A percentile compares a stretch with the other conserved stretches of the same genome.
phyloP scores from a whole-genome alignment of 2,113 vertebrate species.

The Archilochus colubris region DNA sequence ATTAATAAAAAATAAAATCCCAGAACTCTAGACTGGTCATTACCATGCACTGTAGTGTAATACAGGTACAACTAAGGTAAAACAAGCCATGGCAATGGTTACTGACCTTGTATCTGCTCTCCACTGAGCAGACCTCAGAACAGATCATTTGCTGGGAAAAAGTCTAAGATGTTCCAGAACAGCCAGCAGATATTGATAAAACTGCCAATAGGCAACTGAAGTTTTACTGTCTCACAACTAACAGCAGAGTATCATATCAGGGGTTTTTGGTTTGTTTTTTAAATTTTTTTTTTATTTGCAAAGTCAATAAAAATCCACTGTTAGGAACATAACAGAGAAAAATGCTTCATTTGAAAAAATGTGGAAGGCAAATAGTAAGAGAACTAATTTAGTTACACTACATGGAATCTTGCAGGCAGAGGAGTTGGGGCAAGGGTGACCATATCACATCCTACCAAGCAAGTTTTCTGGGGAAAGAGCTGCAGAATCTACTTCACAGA shows the following conservation, averaged over 20 bases:
- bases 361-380: background rate
- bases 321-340: background rate
- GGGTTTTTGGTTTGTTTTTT: background rate
- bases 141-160: background rate
- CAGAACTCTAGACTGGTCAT: background rate
- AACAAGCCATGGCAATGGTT: background rate
- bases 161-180: background rate
- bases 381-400: background rate
- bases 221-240: background rate
- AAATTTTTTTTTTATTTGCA: constrained; percentile 27
- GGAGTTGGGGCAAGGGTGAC: background rate
- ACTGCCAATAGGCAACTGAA: background rate
- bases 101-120: background rate
- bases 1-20: background rate
- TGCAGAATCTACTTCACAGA: background rate
- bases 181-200: rapidly evolving
- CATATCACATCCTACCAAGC: background rate
- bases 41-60: rapidly evolving
- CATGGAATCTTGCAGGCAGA: background rate
- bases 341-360: background rate
- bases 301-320: constrained; percentile 48
- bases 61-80: background rate
- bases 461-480: background rate
- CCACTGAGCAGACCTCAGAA: background rate
- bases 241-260: background rate